phyloP scores from a whole-genome alignment of 2,797 vertebrate genomes.

The Cyclura pinguis region DNA sequence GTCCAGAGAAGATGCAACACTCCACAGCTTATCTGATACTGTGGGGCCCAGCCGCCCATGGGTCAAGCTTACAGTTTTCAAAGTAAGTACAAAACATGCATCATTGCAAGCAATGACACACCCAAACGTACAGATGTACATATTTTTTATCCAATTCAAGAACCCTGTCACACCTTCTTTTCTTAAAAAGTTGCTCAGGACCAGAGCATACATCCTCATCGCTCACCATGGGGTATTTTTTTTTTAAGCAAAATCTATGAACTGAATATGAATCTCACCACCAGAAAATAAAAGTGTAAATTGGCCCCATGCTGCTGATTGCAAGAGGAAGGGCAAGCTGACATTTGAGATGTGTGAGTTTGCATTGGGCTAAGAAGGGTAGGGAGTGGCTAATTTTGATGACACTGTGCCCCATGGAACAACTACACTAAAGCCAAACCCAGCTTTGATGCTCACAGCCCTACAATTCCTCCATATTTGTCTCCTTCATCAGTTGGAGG shows the following conservation, averaged over 20 bases:
- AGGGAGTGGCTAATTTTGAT: too few species aligned
- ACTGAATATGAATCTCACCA: neutral
- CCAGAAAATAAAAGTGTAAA: neutral
- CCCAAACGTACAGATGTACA: neutral
- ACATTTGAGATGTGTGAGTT: neutral
- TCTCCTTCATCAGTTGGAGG: neutral
- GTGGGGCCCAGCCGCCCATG: too few species aligned
- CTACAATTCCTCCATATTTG: too few species aligned
- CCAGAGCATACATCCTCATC: neutral
- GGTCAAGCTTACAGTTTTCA: neutral
- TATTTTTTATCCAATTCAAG: neutral
- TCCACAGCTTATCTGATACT: neutral
- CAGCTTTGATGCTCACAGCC: neutral
- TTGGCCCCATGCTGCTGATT: neutral
- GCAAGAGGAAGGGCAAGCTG: neutral
- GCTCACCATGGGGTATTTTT: neutral
- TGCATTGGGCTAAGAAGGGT: too few species aligned
- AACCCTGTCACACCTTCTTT: neutral
- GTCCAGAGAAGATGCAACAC: neutral
- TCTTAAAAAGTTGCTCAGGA: neutral
- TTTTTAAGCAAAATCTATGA: neutral
- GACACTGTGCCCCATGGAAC: neutral
- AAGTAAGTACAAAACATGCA: neutral
- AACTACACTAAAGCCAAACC: neutral
- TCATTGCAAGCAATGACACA: neutral